Conservation (phyloP, 2,797 vertebrate genomes). For the Cyprinodon diabolis region DNA sequence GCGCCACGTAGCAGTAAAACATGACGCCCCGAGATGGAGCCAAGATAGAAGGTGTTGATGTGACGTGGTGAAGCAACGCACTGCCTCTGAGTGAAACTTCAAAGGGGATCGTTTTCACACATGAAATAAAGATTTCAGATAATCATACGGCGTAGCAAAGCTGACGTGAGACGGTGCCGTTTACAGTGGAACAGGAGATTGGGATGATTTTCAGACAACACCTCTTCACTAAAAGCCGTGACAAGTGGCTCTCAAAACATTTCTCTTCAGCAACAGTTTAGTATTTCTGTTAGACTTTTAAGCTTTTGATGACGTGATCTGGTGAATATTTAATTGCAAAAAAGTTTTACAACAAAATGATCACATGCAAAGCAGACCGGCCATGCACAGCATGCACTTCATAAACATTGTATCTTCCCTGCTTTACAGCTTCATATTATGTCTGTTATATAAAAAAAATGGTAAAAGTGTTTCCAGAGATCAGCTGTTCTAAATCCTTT, state of each 20-base stretch:
- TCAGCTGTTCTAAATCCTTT: constrained; percentile 48
- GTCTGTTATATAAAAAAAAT: constrained; percentile 55
- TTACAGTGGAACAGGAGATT: constrained; percentile 46
- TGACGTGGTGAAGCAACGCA: constrained; percentile 60
- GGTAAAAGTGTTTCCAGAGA: constrained; percentile 46
- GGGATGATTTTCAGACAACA: constrained; percentile 58
- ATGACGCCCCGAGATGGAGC: constrained; percentile 68
- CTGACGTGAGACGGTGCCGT: constrained; percentile 56
- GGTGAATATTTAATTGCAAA: constrained; percentile 1
- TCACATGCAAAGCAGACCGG: constrained; percentile 30
- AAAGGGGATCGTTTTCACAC: constrained; percentile 77
- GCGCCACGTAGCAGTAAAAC: constrained; percentile 65
- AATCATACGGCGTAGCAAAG: constrained; percentile 67
- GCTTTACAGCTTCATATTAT: constrained; percentile 53
- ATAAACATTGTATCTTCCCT: constrained; percentile 49
- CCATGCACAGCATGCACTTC: constrained; percentile 21
- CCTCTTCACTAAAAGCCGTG: constrained; percentile 44
- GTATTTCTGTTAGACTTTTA: neutral
- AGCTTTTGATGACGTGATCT: neutral
- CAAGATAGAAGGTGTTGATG: constrained; percentile 77
- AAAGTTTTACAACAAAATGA: constrained; percentile 23
- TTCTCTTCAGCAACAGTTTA: constrained; percentile 40
- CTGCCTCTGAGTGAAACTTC: constrained; percentile 68
- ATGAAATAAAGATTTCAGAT: constrained; percentile 80
- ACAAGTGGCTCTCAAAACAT: constrained; percentile 48